These are phyloP conservation scores for Hirtodrosophila alboralis DNA, from an alignment of 2,888 invertebrate genomes.

Conservation along the genomic window DNA sequence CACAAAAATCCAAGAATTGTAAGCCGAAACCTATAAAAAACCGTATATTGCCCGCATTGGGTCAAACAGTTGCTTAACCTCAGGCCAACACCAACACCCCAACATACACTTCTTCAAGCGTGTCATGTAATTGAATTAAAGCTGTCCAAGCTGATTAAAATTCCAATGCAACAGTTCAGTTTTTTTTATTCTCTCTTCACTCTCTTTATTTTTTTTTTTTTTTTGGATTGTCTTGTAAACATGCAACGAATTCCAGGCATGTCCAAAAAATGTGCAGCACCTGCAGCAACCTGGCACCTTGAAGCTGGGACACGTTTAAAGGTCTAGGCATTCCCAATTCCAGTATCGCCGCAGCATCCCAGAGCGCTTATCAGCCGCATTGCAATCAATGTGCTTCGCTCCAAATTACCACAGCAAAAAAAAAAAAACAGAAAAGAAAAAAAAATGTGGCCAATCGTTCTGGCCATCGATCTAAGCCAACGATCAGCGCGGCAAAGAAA, in stretches of 20 bases:
- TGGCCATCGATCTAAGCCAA: slow-evolving; percentile 40
- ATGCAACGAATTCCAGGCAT: slow-evolving; percentile 50
- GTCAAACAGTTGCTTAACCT: slow-evolving; percentile 51
- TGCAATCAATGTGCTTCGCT: slow-evolving; percentile 63
- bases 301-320: slow-evolving; percentile 28
- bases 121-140: slow-evolving; percentile 78
- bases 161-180: slow-evolving; percentile 54
- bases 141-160: slow-evolving; percentile 72
- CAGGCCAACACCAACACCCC: slow-evolving; percentile 42
- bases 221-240: slow-evolving; percentile 44
- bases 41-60: slow-evolving; percentile 56
- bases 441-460: slow-evolving; percentile 23
- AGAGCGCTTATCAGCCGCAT: slow-evolving; percentile 68
- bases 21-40: no score
- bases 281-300: slow-evolving; percentile 47
- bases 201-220: not conserved
- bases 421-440: slow-evolving; percentile 17
- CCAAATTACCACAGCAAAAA: slow-evolving; percentile 51
- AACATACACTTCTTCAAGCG: slow-evolving; percentile 66
- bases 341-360: slow-evolving; percentile 21
- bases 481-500: slow-evolving; percentile 58
- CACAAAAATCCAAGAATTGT: slow-evolving; percentile 2
- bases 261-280: slow-evolving; percentile 65
- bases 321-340: slow-evolving; percentile 34
- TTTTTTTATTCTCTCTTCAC: not conserved